Conservation (phyloP, 2,888 invertebrate species). For the Lasioglossum vierecki region DNA sequence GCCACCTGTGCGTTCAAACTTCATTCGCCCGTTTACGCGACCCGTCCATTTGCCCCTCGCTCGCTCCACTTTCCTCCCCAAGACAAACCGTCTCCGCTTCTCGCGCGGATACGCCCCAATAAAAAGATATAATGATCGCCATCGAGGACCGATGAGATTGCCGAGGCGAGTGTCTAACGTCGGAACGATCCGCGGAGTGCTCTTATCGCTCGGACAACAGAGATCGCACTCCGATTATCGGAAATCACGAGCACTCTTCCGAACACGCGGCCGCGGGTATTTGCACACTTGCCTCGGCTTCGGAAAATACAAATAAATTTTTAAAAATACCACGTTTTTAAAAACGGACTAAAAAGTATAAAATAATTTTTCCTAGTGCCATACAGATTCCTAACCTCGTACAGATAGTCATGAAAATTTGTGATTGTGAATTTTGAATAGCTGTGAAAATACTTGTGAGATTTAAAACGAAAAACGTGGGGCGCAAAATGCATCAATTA, state of each 20-base stretch:
- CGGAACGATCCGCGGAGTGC: conserved; percentile 6
- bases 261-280: neutral
- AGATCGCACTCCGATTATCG: neutral
- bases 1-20: conserved; percentile 39
- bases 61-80: neutral
- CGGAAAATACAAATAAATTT: too few relatives aligned
- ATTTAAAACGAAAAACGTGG: too few relatives aligned
- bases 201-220: conserved; percentile 23
- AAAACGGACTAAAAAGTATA: too few relatives aligned
- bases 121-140: neutral
- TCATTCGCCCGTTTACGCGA: conserved; percentile 31
- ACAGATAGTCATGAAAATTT: too few relatives aligned
- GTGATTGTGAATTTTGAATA: too few relatives aligned
- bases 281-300: neutral
- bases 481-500: too few relatives aligned
- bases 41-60: conserved; percentile 34
- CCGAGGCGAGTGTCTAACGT: neutral
- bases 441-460: too few relatives aligned
- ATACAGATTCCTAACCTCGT: too few relatives aligned
- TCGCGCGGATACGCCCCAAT: neutral
- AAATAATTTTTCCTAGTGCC: too few relatives aligned
- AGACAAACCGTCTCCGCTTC: neutral
- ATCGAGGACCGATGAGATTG: neutral
- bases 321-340: too few relatives aligned
- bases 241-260: neutral